phyloP scores from a whole-genome alignment of 1,140 invertebrate genomes.

The Euschistus heros region DNA sequence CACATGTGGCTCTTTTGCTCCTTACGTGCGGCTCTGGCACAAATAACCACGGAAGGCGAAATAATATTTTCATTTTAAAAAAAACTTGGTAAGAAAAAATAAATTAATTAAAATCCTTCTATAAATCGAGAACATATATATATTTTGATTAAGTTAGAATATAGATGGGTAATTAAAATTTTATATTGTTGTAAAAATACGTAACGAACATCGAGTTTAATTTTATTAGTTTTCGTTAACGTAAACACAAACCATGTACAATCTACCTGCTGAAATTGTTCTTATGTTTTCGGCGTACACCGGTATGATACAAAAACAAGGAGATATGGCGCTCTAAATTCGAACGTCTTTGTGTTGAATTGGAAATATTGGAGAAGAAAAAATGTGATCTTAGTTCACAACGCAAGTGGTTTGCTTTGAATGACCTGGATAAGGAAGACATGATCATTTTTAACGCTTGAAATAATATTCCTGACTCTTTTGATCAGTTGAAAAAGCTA shows the following conservation, averaged over 20 bases:
- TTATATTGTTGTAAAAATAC: background rate
- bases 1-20: conserved; percentile 12
- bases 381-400: no score
- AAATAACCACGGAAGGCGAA: conserved; percentile 14
- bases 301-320: background rate
- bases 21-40: conserved; percentile 13
- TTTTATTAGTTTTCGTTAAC: no score
- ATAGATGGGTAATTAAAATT: background rate
- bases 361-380: no score
- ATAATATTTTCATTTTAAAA: conserved; percentile 15
- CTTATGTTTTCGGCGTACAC: background rate
- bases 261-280: background rate
- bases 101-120: conserved; percentile 12
- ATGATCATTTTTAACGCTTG: conserved; percentile 9
- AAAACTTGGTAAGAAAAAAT: conserved; percentile 19
- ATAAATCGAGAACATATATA: no score
- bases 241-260: background rate
- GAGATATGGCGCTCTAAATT: no score
- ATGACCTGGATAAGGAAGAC: no score
- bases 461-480: conserved; percentile 1
- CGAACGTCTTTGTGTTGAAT: no score
- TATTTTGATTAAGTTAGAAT: no score
- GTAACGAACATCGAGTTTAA: no score
- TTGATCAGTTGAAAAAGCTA: no score
- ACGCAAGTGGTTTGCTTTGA: no score